Evolutionary conservation across 1,140 invertebrate species (phyloP).

Genomic region (Apis laboriosa): DNA sequence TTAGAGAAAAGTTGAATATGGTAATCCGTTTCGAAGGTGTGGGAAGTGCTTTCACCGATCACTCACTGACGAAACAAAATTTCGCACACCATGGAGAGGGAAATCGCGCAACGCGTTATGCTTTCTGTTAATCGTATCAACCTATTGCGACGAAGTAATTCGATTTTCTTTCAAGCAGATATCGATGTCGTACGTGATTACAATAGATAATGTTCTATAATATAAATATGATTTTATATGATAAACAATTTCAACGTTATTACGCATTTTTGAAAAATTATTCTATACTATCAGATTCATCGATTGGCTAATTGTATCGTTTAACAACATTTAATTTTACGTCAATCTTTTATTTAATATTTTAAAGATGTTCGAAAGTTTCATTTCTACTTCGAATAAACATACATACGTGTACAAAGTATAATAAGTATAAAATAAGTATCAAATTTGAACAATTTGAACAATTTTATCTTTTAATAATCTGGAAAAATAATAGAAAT

Average conservation of each 20-base stretch:
- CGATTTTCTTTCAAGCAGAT: not conserved
- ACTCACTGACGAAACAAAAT: constrained; percentile 2
- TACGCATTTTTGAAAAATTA: not conserved
- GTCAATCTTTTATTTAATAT: no score
- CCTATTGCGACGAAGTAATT: constrained; percentile 14
- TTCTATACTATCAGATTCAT: no score
- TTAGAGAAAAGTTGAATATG: constrained; percentile 1
- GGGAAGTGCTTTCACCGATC: constrained; percentile 21
- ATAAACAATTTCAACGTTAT: not conserved
- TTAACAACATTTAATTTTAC: no score
- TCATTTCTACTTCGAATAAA: no score
- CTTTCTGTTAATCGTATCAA: constrained; percentile 33
- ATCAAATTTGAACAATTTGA: no score
- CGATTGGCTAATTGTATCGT: no score
- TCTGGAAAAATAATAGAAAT: no score
- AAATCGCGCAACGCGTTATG: constrained; percentile 31
- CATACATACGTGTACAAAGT: no score
- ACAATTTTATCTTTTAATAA: no score
- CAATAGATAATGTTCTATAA: not conserved
- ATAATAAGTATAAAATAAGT: no score
- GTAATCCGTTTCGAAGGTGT: not conserved
- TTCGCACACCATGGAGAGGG: not conserved
- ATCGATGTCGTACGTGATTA: constrained; percentile 9
- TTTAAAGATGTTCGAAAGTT: no score
- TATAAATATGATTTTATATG: not conserved